Percentiles rank a stretch among this genome's conserved stretches.
Conservation (phyloP, 2,888 invertebrate species). For the Plagodis dolabraria region DNA sequence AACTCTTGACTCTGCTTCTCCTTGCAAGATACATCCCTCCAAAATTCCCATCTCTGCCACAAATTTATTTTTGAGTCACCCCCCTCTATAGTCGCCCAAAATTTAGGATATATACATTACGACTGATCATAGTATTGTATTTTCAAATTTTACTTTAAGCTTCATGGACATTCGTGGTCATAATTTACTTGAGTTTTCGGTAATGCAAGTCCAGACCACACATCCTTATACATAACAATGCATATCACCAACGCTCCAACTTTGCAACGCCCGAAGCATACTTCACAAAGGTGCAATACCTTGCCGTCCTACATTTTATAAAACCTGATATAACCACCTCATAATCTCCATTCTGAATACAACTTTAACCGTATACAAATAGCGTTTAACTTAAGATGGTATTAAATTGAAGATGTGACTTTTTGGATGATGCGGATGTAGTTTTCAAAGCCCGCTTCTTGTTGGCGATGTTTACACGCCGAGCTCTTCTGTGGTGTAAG, state of each 20-base stretch:
- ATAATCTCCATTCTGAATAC: slow-evolving; percentile 1
- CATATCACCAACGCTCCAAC: slow-evolving; percentile 46
- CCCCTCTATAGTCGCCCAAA: too few relatives aligned
- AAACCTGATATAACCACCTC: slow-evolving; percentile 2
- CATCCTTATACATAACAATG: slow-evolving; percentile 40
- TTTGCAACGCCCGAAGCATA: slow-evolving; percentile 46
- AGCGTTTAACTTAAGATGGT: slow-evolving; percentile 15
- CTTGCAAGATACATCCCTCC: too few relatives aligned
- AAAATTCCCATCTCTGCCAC: too few relatives aligned
- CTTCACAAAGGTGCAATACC: slow-evolving; percentile 50
- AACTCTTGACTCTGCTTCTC: too few relatives aligned
- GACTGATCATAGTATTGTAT: too few relatives aligned
- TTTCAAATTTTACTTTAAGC: too few relatives aligned
- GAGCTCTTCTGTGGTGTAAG: slow-evolving; percentile 42
- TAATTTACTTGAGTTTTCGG: neutral
- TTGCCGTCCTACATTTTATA: slow-evolving; percentile 17
- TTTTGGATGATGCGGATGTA: slow-evolving; percentile 27
- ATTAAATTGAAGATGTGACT: slow-evolving; percentile 13
- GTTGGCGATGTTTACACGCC: slow-evolving; percentile 43
- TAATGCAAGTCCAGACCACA: slow-evolving; percentile 12
- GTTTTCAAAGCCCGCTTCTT: slow-evolving; percentile 44
- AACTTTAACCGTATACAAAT: neutral
- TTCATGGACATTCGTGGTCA: too few relatives aligned
- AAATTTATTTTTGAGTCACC: too few relatives aligned
- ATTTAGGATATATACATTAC: too few relatives aligned